phyloP scores from a whole-genome alignment of 1,140 invertebrate species.

The Psilanteris sp. region DNA sequence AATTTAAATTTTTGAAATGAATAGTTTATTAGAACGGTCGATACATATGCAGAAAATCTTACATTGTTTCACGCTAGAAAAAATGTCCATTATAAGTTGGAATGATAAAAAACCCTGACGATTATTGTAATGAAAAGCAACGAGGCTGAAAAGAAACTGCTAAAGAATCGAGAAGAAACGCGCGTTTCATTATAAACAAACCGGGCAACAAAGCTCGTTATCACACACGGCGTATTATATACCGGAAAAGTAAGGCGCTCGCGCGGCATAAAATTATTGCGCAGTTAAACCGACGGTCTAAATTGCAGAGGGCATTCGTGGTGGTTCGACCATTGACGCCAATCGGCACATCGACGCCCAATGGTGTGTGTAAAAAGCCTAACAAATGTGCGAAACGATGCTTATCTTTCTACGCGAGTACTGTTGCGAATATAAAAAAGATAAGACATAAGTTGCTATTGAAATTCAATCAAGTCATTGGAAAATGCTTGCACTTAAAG shows the following conservation, averaged over 20 bases:
- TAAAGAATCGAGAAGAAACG: slow-evolving; percentile 53
- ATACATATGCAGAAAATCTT: too few relatives aligned
- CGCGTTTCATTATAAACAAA: slow-evolving; percentile 53
- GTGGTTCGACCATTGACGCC: slow-evolving; percentile 44
- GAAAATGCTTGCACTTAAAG: slow-evolving; percentile 24
- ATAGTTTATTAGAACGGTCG: too few relatives aligned
- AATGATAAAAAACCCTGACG: slow-evolving; percentile 15
- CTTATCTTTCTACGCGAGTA: slow-evolving; percentile 30
- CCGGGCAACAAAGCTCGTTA: slow-evolving; percentile 45
- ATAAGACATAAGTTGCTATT: slow-evolving; percentile 9
- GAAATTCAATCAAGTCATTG: slow-evolving; percentile 37
- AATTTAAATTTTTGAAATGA: too few relatives aligned
- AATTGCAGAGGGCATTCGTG: too few relatives aligned
- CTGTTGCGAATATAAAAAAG: slow-evolving; percentile 6
- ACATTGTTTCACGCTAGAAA: too few relatives aligned
- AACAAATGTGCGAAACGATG: slow-evolving; percentile 51
- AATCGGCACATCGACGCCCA: slow-evolving; percentile 51
- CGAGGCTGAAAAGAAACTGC: slow-evolving; percentile 46
- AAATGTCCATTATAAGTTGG: too few relatives aligned
- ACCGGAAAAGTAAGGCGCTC: slow-evolving; percentile 61
- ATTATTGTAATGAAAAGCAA: slow-evolving; percentile 45
- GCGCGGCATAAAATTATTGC: slow-evolving; percentile 67
- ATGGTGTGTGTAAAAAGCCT: slow-evolving; percentile 38
- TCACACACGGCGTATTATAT: slow-evolving; percentile 52
- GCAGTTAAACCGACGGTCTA: slow-evolving; percentile 66